A percentile compares a stretch with the other conserved stretches of the same genome.
These are phyloP conservation scores for Caenorhabditis remanei DNA, from an alignment of 1,140 invertebrate species.

Conservation along the genomic window DNA sequence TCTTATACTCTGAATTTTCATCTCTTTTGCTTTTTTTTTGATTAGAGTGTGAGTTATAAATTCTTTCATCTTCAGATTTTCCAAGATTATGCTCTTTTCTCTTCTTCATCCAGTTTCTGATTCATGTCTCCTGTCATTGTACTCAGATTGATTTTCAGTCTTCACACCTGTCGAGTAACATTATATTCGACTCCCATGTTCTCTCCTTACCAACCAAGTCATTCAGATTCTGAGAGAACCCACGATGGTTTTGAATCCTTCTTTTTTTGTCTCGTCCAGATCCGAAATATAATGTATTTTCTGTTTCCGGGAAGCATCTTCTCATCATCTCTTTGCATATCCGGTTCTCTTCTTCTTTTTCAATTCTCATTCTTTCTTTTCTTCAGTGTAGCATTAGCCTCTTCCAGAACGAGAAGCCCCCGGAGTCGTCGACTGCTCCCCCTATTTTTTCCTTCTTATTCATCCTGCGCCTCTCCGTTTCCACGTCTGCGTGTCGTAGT, in stretches of 20 bases:
- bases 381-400: slow-evolving; percentile 40
- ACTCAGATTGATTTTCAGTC: no score
- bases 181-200: no score
- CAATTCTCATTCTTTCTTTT: neutral
- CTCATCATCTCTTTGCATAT: slow-evolving; percentile 48
- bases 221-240: neutral
- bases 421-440: slow-evolving; percentile 13
- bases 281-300: neutral
- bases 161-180: no score
- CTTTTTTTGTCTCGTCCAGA: neutral
- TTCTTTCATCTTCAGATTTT: no score
- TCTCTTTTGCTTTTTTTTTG: no score
- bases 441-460: neutral
- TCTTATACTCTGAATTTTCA: no score
- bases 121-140: no score
- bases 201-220: neutral
- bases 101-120: no score
- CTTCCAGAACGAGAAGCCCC: slow-evolving; percentile 49
- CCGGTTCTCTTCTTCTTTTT: neutral
- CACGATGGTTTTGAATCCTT: neutral
- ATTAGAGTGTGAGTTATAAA: no score
- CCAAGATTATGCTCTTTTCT: no score
- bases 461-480: slow-evolving; percentile 28
- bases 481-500: slow-evolving; percentile 29
- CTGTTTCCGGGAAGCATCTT: slow-evolving; percentile 31